A percentile compares a stretch with the other conserved stretches of the same genome.
phyloP scores from a whole-genome alignment of 2,888 invertebrate species.

The Linnaemya vulpina region DNA sequence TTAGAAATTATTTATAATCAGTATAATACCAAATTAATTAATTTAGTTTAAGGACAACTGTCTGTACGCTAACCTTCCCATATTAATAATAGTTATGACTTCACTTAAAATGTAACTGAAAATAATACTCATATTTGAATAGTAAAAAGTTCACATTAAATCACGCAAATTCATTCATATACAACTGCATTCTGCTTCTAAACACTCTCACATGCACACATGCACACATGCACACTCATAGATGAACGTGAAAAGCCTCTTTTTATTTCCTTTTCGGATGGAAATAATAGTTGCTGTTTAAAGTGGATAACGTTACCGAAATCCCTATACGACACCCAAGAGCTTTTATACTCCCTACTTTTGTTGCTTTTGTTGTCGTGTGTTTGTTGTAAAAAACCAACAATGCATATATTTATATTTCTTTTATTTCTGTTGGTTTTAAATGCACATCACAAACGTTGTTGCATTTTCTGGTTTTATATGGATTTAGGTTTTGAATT shows the following conservation, averaged over 20 bases:
- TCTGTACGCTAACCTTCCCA: constrained; percentile 22
- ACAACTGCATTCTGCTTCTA: constrained; percentile 1
- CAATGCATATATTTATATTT: constrained; percentile 52
- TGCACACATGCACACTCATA: not conserved
- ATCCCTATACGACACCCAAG: constrained; percentile 63
- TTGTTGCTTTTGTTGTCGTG: constrained; percentile 23
- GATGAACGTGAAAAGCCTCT: constrained; percentile 19
- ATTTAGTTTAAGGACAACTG: not conserved
- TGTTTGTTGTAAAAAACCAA: constrained; percentile 28
- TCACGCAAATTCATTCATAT: constrained; percentile 69
- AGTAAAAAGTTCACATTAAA: constrained; percentile 64
- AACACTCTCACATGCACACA: not conserved
- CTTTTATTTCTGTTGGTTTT: constrained; percentile 48
- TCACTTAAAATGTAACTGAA: constrained; percentile 58
- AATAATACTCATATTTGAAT: constrained; percentile 24
- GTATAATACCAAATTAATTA: too few relatives aligned
- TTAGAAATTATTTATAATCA: not conserved
- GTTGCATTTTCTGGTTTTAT: constrained; percentile 71
- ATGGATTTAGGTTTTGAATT: constrained; percentile 69
- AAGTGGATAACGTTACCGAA: constrained; percentile 71
- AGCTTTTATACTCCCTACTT: constrained; percentile 45
- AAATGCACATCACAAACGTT: constrained; percentile 71
- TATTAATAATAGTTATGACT: constrained; percentile 64
- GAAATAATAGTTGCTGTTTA: constrained; percentile 57
- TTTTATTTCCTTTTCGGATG: constrained; percentile 50